A percentile compares a stretch with the other conserved stretches of the same genome.
Conservation (phyloP, 2,888 invertebrate genomes). For the Limnephilus marmoratus region DNA sequence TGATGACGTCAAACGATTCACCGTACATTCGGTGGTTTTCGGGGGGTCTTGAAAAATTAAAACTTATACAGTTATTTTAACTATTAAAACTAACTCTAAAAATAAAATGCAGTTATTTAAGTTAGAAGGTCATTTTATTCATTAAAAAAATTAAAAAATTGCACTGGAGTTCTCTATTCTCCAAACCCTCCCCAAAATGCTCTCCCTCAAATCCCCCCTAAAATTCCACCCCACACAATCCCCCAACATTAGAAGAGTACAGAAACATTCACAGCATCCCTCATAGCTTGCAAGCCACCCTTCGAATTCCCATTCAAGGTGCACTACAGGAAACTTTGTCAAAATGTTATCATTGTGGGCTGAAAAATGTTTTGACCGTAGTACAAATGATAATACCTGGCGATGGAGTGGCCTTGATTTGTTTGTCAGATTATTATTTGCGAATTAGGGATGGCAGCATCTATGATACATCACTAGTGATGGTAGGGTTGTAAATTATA, state of each 20-base stretch:
- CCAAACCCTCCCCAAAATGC: not conserved
- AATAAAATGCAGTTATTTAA: no score
- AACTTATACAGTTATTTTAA: no score
- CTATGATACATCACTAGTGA: constrained; percentile 1
- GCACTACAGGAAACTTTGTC: not conserved
- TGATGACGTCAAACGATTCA: no score
- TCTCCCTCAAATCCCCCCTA: not conserved
- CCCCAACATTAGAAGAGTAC: not conserved
- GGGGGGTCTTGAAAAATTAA: no score
- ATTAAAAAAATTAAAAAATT: no score
- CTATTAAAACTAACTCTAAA: no score
- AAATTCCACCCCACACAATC: not conserved
- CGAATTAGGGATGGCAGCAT: not conserved
- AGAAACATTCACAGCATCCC: constrained; percentile 35
- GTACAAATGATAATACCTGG: not conserved
- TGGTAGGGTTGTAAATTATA: not conserved
- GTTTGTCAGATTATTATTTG: not conserved
- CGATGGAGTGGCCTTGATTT: not conserved
- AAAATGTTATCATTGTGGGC: no score
- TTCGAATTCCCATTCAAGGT: not conserved
- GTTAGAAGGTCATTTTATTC: no score
- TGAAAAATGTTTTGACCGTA: no score
- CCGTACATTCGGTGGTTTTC: no score
- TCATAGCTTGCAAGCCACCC: not conserved
- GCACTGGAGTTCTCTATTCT: no score